A percentile compares a stretch with the other conserved stretches of the same genome.
Evolutionary conservation across 2,888 invertebrate species (phyloP).

Genomic region (Chironomus riparius): DNA sequence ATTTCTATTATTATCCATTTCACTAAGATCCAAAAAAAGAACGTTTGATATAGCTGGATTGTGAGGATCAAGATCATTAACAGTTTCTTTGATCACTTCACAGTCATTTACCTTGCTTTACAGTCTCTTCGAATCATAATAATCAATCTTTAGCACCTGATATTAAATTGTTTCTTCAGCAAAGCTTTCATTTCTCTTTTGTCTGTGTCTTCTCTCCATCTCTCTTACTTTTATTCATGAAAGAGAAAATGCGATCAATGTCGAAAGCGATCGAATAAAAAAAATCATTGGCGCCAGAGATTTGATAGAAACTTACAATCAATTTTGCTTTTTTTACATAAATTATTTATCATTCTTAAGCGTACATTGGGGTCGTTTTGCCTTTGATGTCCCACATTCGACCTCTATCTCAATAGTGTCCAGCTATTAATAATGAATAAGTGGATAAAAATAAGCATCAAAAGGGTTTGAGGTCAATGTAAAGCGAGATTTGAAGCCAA

Average conservation of each 20-base stretch:
- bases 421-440: no score
- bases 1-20: background rate
- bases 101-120: background rate
- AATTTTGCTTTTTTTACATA: background rate
- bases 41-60: background rate
- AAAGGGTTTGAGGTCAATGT: no score
- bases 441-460: no score
- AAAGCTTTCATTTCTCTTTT: background rate
- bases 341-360: background rate
- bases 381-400: no score
- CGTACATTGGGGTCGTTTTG: no score
- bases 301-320: constrained; percentile 4
- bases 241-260: constrained; percentile 9
- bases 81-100: constrained; percentile 16
- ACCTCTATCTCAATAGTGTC: no score
- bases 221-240: background rate
- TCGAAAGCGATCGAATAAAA: background rate
- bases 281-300: constrained; percentile 9
- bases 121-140: background rate
- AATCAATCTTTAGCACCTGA: constrained; percentile 26
- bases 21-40: background rate
- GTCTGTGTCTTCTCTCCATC: background rate
- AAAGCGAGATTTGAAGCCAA: no score
- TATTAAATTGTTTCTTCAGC: background rate
- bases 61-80: background rate